phyloP scores from a whole-genome alignment of 2,888 invertebrate genomes.

The Axea sp. region DNA sequence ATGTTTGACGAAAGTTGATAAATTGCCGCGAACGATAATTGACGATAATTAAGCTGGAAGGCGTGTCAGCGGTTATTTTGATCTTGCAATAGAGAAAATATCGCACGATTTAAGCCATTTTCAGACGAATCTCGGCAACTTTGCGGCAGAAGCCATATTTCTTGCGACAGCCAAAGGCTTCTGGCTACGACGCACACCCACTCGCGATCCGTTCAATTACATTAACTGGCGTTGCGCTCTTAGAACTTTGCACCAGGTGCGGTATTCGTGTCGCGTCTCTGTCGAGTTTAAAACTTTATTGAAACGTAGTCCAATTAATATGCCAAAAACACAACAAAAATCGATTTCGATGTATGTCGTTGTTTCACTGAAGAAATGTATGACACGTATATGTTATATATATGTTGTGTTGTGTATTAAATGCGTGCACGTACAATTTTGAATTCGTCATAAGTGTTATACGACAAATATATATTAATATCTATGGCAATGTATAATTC shows the following conservation, averaged over 20 bases:
- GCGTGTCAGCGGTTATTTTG: slow-evolving; percentile 8
- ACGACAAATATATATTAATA: no score
- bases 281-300: slow-evolving; percentile 34
- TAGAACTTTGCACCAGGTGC: slow-evolving; percentile 49
- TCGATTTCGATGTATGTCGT: no score
- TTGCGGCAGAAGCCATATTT: slow-evolving; percentile 65
- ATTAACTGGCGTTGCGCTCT: slow-evolving; percentile 61
- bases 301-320: no score
- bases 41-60: neutral
- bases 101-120: slow-evolving; percentile 40
- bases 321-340: no score
- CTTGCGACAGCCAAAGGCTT: slow-evolving; percentile 60
- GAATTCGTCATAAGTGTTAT: no score
- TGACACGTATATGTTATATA: no score
- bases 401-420: no score
- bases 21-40: neutral
- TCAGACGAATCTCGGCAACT: slow-evolving; percentile 55
- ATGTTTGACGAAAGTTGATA: no score
- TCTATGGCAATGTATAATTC: no score
- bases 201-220: slow-evolving; percentile 68
- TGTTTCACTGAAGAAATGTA: no score
- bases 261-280: slow-evolving; percentile 48
- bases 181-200: slow-evolving; percentile 42
- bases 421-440: no score
- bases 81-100: slow-evolving; percentile 5